These are phyloP conservation scores for Pogonomyrmex barbatus DNA, from an alignment of 1,140 invertebrate genomes.

Conservation along the genomic window DNA sequence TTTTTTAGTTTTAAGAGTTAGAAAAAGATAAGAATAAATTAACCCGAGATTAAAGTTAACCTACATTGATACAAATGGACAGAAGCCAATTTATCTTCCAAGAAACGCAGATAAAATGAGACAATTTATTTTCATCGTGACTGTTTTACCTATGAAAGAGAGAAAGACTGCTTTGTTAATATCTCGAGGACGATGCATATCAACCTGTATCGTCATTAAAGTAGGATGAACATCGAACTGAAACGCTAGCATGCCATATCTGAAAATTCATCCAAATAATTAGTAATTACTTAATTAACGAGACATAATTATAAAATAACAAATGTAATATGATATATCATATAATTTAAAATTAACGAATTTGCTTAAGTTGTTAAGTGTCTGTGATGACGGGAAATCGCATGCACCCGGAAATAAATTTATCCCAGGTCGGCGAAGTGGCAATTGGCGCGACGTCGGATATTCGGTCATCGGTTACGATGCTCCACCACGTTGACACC, in stretches of 20 bases:
- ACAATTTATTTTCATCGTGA: conserved; percentile 1
- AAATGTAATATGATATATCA: no score
- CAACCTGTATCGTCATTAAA: conserved; percentile 92
- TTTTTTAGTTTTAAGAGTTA: no score
- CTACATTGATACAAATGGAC: no score
- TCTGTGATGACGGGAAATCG: background rate
- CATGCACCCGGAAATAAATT: conserved; percentile 82
- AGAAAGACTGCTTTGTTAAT: conserved; percentile 88
- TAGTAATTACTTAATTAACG: no score
- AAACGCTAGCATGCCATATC: conserved; percentile 84
- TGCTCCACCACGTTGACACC: conserved; percentile 83
- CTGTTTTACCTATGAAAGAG: conserved; percentile 88
- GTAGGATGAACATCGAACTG: conserved; percentile 93
- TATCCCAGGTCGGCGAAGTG: conserved; percentile 81
- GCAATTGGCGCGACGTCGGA: conserved; percentile 75
- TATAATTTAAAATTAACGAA: no score
- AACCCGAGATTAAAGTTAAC: no score
- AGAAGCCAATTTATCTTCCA: no score
- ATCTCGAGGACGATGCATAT: conserved; percentile 90
- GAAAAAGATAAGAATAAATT: no score
- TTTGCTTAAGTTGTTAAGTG: background rate
- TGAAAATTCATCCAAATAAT: conserved; percentile 58
- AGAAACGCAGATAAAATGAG: background rate
- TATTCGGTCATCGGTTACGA: conserved; percentile 78
- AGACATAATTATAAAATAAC: no score